Evolutionary conservation across 1,140 invertebrate species (phyloP), one percentile per base, ranked within the genome.

Genomic region (Pogonomyrmex californicus): DNA sequence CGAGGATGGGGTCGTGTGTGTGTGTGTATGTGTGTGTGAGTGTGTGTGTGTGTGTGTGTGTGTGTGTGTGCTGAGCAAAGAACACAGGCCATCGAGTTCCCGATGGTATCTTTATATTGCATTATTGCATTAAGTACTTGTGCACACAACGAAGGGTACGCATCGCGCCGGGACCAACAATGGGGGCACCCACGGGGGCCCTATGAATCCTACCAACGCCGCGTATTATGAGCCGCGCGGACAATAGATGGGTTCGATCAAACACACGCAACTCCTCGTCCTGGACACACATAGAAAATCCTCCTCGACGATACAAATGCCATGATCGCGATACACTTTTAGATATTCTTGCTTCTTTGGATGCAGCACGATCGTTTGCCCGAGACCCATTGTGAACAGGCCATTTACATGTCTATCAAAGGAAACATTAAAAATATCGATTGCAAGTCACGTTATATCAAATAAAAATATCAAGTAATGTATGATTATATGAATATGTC

Each of bases 91-190:
- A 91, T 91, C 89, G 89, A 87, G 75, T 41, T 92, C 90, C 91
- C 92, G 91, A 91, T 93, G 92, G 92, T 94, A 95, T 94, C 93
- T 94, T 94, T 94, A 93, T 93, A 93, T 92, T 93, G 92, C 91
- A 92, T 94, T 94, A 94, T 94, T 94, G 87, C 93, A 89, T 89
- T 95, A 94, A 95, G 93, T 91, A 95, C 92, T 95, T 94, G 85
- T 91, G 93, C 87, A 95, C 93, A 95, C 93, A 94, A 49, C 77
- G 73, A 87, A 86, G 90, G 89, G 89, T 90, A 90, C 38, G 68
- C 86, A 91, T 82, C 88, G 77, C 88, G 65, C 44, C 76, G 77
- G 71, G 47, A 56, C 77, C 38, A 91, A 91, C 87, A 91, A 91
- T 90, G 63, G 81, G 38, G 60, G 63, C 82, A 88, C 87, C 89